Base-by-base conservation (phyloP, 2,113 vertebrate genomes). In the Callocephalon fimbriatum region DNA sequence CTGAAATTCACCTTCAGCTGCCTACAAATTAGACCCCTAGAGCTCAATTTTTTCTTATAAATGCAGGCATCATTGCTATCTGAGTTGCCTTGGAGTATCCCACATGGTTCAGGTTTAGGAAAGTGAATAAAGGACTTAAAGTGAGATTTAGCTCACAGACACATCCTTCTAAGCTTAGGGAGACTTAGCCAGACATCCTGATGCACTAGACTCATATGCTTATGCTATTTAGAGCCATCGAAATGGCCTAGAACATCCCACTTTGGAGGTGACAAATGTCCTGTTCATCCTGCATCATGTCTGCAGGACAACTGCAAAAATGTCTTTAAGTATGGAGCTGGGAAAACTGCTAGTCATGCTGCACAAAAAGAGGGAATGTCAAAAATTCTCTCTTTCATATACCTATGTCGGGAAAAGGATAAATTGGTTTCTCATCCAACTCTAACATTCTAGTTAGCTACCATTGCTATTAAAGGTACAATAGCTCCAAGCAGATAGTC, bases 11-110 rank as follows among this genome's bases (percentile, higher is more conserved):
- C 66, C 74, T 90, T 85, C 81, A 95, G 42, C 81, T 1, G 1
- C 47, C 84, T 85, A 62, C 65, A 96, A 87, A 96, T 94, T 62
- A 94, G 96, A 90, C 70, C 61, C 56, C 81, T 75, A 59, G 68
- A 75, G 74, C 15, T 70, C 63, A 66, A 35, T 62, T 92, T 86
- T 80, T 73, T 56, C 22, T 35, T 6, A 68, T 75, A 87, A 93
- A 90, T 42, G 38, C 73, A 85, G 76, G 48, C 51, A 82, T 75
- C 65, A 90, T 56, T 88, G 51, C 62, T 23, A 12, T 88, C 76
- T 65, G 71, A 92, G 48, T 73, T 82, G n/a, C 53, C 15, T 40
- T 37, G 62, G 66, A 74, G 53, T 59, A 79, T 61, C 62, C 42
- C 75, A 40, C 15, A 8, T 40, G 66, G 37, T 2, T 20, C 12